Conservation (phyloP, 2,113 vertebrate species). For the Brachypteracias leptosomus region DNA sequence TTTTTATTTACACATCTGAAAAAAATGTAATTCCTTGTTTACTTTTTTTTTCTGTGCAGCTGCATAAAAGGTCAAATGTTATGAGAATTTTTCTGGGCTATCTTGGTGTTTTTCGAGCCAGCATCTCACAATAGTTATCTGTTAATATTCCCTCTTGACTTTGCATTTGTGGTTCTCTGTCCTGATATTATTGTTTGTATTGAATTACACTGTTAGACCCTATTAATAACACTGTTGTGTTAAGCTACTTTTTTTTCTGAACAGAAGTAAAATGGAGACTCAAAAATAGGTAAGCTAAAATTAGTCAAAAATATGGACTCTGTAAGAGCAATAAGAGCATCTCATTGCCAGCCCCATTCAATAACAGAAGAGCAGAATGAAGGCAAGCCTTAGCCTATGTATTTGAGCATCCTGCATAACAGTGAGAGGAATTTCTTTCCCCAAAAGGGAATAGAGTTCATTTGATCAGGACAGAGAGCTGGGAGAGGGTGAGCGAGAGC, state of each 20-base stretch:
- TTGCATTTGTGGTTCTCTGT: background rate
- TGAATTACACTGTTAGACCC: background rate
- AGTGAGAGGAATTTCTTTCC: background rate
- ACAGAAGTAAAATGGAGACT: background rate
- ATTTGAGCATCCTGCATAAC: background rate
- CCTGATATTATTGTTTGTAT: background rate
- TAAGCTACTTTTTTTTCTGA: background rate
- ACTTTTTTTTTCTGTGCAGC: conserved; percentile 64
- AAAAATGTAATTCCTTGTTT: conserved; percentile 44
- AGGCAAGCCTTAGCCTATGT: background rate
- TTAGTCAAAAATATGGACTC: background rate
- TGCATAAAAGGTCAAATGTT: conserved; percentile 36
- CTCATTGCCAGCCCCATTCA: background rate
- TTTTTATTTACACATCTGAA: conserved; percentile 40
- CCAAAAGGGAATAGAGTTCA: background rate
- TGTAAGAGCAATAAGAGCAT: background rate
- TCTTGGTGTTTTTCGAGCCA: conserved; percentile 9
- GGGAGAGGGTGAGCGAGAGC: background rate
- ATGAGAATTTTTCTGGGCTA: conserved; percentile 26
- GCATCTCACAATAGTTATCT: conserved; percentile 42
- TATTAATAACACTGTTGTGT: background rate
- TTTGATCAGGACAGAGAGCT: background rate
- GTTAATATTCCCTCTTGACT: conserved; percentile 39
- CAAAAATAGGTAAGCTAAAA: background rate
- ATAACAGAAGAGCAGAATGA: background rate